Base-by-base conservation (phyloP, 2,113 vertebrate genomes). In the Thymallus thymallus region DNA sequence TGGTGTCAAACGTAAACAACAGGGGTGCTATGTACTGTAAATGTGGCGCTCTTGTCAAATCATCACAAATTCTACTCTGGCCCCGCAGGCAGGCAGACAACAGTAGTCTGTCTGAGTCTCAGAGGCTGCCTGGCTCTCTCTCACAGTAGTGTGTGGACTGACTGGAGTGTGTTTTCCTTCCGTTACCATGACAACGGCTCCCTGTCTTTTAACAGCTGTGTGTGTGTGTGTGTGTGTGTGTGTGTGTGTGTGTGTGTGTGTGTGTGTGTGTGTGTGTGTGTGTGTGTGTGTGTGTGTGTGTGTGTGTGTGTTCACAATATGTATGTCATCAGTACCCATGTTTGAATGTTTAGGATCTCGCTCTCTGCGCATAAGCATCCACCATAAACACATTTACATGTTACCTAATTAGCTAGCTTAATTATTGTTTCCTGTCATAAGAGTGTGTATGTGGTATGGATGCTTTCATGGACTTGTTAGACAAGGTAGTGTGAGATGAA, bases 131-230 rank as follows among this genome's bases (percentile, higher is more conserved):
- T 46, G 35, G 16, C 41, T 13, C 32, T 55, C 64, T 67, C 5
- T 67, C 22, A 3, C 32, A 0, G 16, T 45, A 24, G 16, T n/a
- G 65, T 41, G 35, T 61, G 22, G n/a, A 61, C 18, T n/a, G 35
- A 64, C n/a, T 22, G 22, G 23, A 24, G 23, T 13, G 62, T 29
- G 62, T 64, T 29, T 64, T 64, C 58, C 56, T 22, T 3, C 41
- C 4, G 66, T 68, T n/a, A 10, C 66, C 41, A 24, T 68, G 66
- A 68, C 66, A 12, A 68, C 66, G 9, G 3, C 20, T 66, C 62
- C n/a, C 12, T 29, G 62, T 29, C 7, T 64, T 24, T 64, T 6
- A 4, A 23, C 1, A 12, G 12, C 24, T 64, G 66, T 45, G 41
- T 66, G 29, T 45, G 66, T 46, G 32, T 24, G 35, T 46, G 66